phyloP scores from a whole-genome alignment of 2,888 invertebrate genomes.

The Rhimphoctona megacephalus region DNA sequence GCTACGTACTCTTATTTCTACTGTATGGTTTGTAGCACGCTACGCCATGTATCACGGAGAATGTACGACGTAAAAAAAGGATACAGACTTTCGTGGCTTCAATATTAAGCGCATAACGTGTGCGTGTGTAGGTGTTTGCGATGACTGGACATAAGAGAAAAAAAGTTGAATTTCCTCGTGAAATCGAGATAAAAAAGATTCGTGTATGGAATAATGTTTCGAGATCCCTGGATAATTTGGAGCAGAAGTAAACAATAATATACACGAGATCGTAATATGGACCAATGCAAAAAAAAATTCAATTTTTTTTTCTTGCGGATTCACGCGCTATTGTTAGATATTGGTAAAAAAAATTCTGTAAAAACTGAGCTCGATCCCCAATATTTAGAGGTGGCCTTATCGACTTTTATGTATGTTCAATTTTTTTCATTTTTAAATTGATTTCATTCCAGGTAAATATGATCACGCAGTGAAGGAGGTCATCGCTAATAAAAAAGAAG shows the following conservation, averaged over 20 bases:
- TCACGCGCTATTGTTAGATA: too few species aligned
- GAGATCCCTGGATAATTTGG: not conserved
- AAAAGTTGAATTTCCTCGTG: conserved; percentile 21
- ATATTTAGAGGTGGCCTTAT: too few species aligned
- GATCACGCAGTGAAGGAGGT: too few species aligned
- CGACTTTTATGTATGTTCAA: too few species aligned
- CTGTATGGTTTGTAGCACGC: conserved; percentile 33
- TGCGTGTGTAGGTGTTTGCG: conserved; percentile 9
- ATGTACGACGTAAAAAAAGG: conserved; percentile 29
- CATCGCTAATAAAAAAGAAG: too few species aligned
- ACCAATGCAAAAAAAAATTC: too few species aligned
- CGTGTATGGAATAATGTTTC: conserved; percentile 17
- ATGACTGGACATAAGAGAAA: conserved; percentile 15
- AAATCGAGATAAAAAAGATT: conserved; percentile 27
- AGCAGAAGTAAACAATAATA: not conserved
- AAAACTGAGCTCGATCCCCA: too few species aligned
- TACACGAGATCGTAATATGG: not conserved
- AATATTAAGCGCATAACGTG: conserved; percentile 32
- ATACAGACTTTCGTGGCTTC: conserved; percentile 18
- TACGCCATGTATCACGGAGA: conserved; percentile 42
- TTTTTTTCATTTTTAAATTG: too few species aligned
- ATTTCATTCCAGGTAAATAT: too few species aligned
- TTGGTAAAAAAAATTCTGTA: too few species aligned
- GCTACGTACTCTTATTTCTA: conserved; percentile 56
- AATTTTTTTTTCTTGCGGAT: too few species aligned